Evolutionary conservation across 2,888 invertebrate species (phyloP), one percentile per base, ranked within the genome.

Genomic region (Pammene aurita): DNA sequence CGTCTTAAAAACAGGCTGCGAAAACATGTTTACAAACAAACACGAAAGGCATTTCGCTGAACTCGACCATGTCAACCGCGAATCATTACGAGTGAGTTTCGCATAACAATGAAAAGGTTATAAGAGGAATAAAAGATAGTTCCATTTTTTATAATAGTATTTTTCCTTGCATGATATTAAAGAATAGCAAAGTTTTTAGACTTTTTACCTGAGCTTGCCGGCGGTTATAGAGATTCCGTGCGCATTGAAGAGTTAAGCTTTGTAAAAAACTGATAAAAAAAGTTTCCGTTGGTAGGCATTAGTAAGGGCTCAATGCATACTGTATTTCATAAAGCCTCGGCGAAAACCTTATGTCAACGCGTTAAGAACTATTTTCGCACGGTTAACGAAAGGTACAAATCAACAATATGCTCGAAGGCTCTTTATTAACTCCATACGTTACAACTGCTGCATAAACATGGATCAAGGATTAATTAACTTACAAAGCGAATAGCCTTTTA

Each of bases 221-320:
- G 73, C 72, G 72, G 75, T 77, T 70, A 74, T 76, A 76, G 76
- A 78, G 76, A 79, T 80, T 79, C 79, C 75, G 78, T 82, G 83
- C 71, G 77, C 80, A 81, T 76, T 80, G 77, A 80, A 82, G 79
- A 80, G 81, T 77, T 75, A 77, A 79, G 72, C 72, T 72, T 67
- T 64, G 72, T 66, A 76, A 78, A 83, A 80, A 72, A 68, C 63
- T 62, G 52, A 66, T 76, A 80, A 83, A 83, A n/a, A 84, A 83
- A 77, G 78, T 76, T 80, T 82, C 84, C 82, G 82, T 78, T 81
- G 77, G 71, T 72, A 74, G 71, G 72, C 78, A 72, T 75, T 79
- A 75, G 72, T 78, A 77, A 76, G 76, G 78, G 76, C 72, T 76
- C 76, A 54, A 63, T 67, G 73, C 71, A 41, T 69, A 54, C 57